phyloP scores from a whole-genome alignment of 2,113 vertebrate genomes.

The Cyanoliseus patagonus region DNA sequence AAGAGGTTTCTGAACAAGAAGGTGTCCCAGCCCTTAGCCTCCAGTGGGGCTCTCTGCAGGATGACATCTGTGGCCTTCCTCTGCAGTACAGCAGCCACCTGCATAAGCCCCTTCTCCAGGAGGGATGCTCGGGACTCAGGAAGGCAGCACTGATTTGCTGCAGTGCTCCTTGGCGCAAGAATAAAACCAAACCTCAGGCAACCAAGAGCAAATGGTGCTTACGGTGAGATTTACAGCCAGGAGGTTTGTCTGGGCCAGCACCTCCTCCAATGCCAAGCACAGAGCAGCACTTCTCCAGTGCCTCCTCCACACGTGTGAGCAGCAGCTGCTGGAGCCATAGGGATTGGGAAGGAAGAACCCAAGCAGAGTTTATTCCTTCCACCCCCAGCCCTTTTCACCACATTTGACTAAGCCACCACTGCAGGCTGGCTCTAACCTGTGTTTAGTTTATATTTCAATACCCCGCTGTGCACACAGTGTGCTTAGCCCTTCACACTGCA shows the following conservation, averaged over 20 bases:
- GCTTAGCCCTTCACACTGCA: neutral
- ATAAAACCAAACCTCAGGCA: neutral
- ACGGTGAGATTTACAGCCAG: neutral
- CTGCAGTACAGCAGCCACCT: neutral
- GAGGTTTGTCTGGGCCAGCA: neutral
- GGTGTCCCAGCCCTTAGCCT: neutral
- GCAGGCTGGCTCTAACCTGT: neutral
- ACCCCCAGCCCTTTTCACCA: neutral
- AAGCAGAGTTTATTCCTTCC: neutral
- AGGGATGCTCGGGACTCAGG: neutral
- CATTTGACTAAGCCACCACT: neutral
- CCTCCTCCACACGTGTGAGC: neutral
- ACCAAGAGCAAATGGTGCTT: neutral
- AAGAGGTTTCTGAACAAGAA: neutral
- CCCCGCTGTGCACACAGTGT: neutral
- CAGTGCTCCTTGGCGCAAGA: rapidly evolving
- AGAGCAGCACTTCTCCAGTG: neutral
- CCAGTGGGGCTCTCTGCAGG: neutral
- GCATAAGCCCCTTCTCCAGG: neutral
- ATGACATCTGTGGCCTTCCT: neutral
- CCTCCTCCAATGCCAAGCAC: neutral
- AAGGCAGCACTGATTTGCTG: neutral
- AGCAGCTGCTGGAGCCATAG: neutral
- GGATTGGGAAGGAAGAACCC: neutral
- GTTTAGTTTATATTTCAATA: neutral